Base-by-base conservation (phyloP, 2,888 invertebrate genomes). In the Hemithea aestivaria region DNA sequence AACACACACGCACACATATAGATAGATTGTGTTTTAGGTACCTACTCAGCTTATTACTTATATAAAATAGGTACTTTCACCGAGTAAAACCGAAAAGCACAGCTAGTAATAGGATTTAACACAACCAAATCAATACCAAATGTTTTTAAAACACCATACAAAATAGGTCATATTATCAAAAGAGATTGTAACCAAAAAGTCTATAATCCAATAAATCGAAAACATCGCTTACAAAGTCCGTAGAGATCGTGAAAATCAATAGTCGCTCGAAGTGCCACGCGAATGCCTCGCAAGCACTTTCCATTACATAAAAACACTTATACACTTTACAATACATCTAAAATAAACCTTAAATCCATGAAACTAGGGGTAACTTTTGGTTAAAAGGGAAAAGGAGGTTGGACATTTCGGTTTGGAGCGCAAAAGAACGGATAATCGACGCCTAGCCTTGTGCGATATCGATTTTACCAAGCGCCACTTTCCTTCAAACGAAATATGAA, bases 361-460 rank as follows among this genome's bases (percentile, higher is more conserved):
- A 0, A 0, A 0, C 0, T 37, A 70, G 34, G 34, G 52, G 6
- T 16, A 1, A 48, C 11, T 39, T 40, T 62, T 2, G 6, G 1
- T 1, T 33, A 7, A 1, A 10, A 1, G 0, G 0, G 5, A 6
- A 6, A 1, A 4, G 2, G 0, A 40, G 33, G 46, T 71, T 44
- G 10, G 45, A 51, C 62, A 10, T 62, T 76, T 39, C 35, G 36
- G 20, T 33, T 33, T 46, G 26, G 27, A 41, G 20, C 46, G 27
- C 43, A 57, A 59, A 60, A 51, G 56, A 76, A 70, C 78, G 77
- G 82, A 82, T 85, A 85, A 87, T 87, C 87, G 87, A 87, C 87
- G 81, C 71, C 78, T 79, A 87, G 87, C 87, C 87, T 87, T 87
- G 87, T 80, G 84, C 82, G 84, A 87, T 87, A 88, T 88, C 87